These are phyloP conservation scores for Maniola hyperantus DNA, from an alignment of 2,888 invertebrate genomes.

Conservation along the genomic window DNA sequence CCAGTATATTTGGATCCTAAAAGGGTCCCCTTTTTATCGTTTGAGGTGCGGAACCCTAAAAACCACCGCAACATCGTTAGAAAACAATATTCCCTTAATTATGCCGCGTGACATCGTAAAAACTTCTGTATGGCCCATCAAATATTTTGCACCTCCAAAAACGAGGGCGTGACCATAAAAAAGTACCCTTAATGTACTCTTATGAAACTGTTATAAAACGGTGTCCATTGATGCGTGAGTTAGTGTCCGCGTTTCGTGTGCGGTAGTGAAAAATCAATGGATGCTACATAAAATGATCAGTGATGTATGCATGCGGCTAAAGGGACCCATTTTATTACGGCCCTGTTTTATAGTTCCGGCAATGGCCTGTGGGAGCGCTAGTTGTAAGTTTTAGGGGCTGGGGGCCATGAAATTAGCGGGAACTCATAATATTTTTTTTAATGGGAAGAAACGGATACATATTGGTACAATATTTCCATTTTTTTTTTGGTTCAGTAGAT, in stretches of 20 bases:
- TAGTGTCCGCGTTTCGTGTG: constrained; percentile 24
- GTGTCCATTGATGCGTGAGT: constrained; percentile 39
- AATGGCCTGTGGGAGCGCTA: constrained; percentile 64
- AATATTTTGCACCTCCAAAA: constrained; percentile 65
- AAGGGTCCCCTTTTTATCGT: too few relatives aligned
- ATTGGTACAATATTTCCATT: too few relatives aligned
- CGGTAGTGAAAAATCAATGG: constrained; percentile 40
- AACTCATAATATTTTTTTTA: not conserved
- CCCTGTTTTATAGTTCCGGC: constrained; percentile 70
- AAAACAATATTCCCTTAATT: constrained; percentile 66
- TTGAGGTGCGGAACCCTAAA: too few relatives aligned
- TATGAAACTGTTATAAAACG: constrained; percentile 30
- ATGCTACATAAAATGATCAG: constrained; percentile 58
- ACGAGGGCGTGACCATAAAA: constrained; percentile 45
- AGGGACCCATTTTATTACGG: constrained; percentile 69
- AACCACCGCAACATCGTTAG: constrained; percentile 27
- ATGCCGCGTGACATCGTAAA: constrained; percentile 61
- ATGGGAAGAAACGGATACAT: too few relatives aligned
- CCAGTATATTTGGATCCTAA: too few relatives aligned
- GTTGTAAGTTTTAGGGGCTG: constrained; percentile 70
- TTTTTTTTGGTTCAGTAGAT: too few relatives aligned
- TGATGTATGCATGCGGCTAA: constrained; percentile 71
- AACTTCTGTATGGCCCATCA: constrained; percentile 60
- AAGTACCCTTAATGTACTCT: constrained; percentile 36
- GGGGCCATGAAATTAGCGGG: constrained; percentile 49